Base-by-base conservation (phyloP, 2,113 vertebrate genomes). In the Tricholaema leucomelas region DNA sequence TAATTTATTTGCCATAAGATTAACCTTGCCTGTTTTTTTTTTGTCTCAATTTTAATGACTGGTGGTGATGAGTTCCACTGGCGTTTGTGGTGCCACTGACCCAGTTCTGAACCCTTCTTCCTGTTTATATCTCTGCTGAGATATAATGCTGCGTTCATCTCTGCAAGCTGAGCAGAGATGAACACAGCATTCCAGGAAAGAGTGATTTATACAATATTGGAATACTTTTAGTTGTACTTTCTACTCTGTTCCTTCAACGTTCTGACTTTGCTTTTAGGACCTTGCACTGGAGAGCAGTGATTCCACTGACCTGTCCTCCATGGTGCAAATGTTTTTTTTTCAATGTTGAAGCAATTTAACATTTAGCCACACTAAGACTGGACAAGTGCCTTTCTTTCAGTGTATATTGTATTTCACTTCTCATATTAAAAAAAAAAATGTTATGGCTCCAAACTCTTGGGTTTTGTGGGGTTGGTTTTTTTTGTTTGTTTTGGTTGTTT, bases 51-150 rank as follows among this genome's bases (percentile, higher is more conserved):
- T 84, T 81, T 72, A 81, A 81, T 67, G 38, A 36, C 36, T 85
- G 46, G 12, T 69, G 50, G 21, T 79, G 63, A 76, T 91, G 78
- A 84, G 59, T 65, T 89, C 44, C 63, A 66, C 21, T 65, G 33
- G 31, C 25, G 28, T 25, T 85, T 82, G 19, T 76, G 50, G 64
- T 52, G 28, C 88, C 69, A 82, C 17, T 89, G 91, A 92, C 85
- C 63, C 78, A 59, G 40, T 76, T 81, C 69, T 95, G 78, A 93
- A 93, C 89, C 6, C 46, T 83, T 60, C 48, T 87, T 94, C 91
- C 87, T 91, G 92, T 94, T 96, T 92, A 85, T 70, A 80, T 50
- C 46, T 89, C 78, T 73, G n/a, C 63, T 63, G 71, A 70, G 78
- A n/a, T n/a, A n/a, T n/a, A n/a, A n/a, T n/a, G n/a, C n/a, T n/a